Conservation (phyloP, 2,888 invertebrate genomes). For the Stegana nigrithorax region DNA sequence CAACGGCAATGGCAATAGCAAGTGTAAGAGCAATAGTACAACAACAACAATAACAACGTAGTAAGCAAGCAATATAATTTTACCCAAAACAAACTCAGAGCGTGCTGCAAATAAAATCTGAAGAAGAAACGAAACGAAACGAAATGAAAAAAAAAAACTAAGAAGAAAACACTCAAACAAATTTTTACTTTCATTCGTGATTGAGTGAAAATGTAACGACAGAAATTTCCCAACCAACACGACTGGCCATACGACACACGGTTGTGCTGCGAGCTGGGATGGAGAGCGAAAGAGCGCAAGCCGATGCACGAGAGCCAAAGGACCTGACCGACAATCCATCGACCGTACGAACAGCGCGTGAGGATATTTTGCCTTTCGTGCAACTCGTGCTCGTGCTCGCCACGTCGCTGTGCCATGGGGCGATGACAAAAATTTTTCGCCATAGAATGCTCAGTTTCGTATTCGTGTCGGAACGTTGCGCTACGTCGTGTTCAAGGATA, state of each 20-base stretch:
- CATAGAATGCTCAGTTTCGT: slow-evolving; percentile 66
- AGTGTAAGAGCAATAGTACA: not conserved
- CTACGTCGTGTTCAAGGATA: slow-evolving; percentile 65
- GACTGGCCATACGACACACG: too few species aligned
- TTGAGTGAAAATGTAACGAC: slow-evolving; percentile 55
- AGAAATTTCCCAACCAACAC: slow-evolving; percentile 4
- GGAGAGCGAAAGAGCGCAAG: not conserved
- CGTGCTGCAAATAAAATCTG: slow-evolving; percentile 21
- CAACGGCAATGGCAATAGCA: not conserved
- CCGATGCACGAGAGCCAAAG: slow-evolving; percentile 8
- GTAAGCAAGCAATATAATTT: slow-evolving; percentile 53
- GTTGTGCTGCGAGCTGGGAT: too few species aligned
- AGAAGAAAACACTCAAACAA: slow-evolving; percentile 10
- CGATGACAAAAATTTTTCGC: slow-evolving; percentile 55
- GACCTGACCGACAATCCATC: slow-evolving; percentile 33
- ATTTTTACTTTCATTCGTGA: slow-evolving; percentile 58
- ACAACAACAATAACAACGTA: too few species aligned
- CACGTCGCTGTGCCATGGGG: slow-evolving; percentile 29
- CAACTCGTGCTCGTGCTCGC: slow-evolving; percentile 29
- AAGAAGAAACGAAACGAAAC: not conserved
- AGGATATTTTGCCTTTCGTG: slow-evolving; percentile 52
- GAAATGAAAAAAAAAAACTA: not conserved
- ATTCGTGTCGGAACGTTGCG: slow-evolving; percentile 69
- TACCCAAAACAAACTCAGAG: slow-evolving; percentile 60
- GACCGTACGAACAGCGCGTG: slow-evolving; percentile 37